phyloP scores from a whole-genome alignment of 2,113 vertebrate species.

The Sapayoa aenigma region DNA sequence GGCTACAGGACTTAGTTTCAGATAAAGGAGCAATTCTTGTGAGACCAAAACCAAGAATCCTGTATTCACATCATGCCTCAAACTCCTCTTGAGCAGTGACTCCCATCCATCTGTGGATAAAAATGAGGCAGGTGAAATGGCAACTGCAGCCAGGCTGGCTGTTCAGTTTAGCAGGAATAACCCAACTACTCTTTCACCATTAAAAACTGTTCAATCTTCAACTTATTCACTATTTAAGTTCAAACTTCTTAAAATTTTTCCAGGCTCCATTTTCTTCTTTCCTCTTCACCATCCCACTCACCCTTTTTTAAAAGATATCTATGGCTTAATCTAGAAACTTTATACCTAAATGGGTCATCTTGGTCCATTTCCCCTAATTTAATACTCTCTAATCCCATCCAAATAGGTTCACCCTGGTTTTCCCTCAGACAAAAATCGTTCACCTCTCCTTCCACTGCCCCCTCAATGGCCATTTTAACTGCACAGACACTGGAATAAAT shows the following conservation, averaged over 20 bases:
- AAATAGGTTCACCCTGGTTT: not conserved
- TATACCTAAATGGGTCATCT: not conserved
- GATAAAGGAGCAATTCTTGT: not conserved
- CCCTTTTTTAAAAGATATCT: not conserved
- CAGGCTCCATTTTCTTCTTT: not conserved
- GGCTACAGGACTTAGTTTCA: not conserved
- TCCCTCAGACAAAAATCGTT: not conserved
- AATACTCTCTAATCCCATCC: not conserved
- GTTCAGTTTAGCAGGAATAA: not conserved
- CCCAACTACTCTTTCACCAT: not conserved
- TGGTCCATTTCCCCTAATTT: not conserved
- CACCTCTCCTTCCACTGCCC: not conserved
- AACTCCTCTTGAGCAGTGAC: not conserved
- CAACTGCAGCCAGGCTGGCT: not conserved
- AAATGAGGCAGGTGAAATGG: not conserved
- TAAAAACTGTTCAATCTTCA: not conserved
- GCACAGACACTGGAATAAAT: not conserved
- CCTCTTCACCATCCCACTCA: not conserved
- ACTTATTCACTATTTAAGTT: not conserved
- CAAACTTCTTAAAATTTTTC: not conserved
- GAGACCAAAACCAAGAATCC: not conserved
- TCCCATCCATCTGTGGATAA: not conserved
- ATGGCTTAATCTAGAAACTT: not conserved
- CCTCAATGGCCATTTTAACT: not conserved
- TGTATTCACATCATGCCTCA: not conserved